Evolutionary conservation across 1,140 invertebrate species (phyloP).

Genomic region (Megalopta genalis): DNA sequence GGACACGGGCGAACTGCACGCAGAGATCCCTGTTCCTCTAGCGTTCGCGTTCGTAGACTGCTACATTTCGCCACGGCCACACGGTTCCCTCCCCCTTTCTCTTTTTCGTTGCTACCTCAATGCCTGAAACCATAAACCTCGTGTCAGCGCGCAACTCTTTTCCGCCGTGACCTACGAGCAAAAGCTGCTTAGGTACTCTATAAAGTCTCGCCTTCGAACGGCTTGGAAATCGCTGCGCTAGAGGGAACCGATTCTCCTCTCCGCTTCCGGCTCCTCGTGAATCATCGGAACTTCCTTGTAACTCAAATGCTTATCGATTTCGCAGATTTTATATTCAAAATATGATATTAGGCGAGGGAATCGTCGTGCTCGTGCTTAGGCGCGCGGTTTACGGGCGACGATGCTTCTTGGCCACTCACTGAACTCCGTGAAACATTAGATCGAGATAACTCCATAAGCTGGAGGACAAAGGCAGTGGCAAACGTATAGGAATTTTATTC

Average conservation of each 20-base stretch:
- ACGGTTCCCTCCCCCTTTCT: neutral
- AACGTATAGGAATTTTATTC: no score
- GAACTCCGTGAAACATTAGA: no score
- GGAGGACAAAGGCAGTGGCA: no score
- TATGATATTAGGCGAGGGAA: neutral
- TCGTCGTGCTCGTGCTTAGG: no score
- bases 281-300: conserved; percentile 61
- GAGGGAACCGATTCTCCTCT: conserved; percentile 36
- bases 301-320: conserved; percentile 59
- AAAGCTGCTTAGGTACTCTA: conserved; percentile 46
- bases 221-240: conserved; percentile 36
- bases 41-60: conserved; percentile 52
- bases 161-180: conserved; percentile 42
- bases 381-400: no score
- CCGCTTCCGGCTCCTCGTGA: conserved; percentile 61
- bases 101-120: conserved; percentile 9
- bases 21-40: conserved; percentile 53
- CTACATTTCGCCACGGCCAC: conserved; percentile 50
- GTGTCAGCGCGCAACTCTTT: conserved; percentile 39
- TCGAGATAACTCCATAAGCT: no score
- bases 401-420: no score
- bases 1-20: conserved; percentile 54
- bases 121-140: conserved; percentile 51
- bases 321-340: neutral
- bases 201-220: conserved; percentile 49